phyloP scores from a whole-genome alignment of 1,140 invertebrate genomes.

The Notospermus geniculatus region DNA sequence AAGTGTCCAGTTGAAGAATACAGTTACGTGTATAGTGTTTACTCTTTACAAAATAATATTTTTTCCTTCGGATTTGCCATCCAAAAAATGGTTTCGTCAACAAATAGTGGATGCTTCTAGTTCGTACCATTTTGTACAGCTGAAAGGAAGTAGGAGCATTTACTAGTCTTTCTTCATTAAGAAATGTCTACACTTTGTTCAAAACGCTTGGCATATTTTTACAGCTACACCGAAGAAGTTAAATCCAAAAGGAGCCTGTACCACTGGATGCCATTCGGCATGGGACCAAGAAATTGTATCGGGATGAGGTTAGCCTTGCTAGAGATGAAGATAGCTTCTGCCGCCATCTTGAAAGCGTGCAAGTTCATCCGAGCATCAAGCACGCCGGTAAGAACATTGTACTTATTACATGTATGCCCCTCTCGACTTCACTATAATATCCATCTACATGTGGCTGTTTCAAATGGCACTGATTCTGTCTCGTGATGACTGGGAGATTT shows the following conservation, averaged over 20 bases:
- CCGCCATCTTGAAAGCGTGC: slow-evolving; percentile 41
- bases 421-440: no score
- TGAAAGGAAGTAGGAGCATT: background rate
- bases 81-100: no score
- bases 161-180: no score
- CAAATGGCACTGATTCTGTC: no score
- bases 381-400: slow-evolving; percentile 26
- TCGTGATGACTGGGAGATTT: no score
- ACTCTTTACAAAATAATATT: no score
- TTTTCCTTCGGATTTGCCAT: no score
- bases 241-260: slow-evolving; percentile 53
- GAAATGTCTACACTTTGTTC: background rate
- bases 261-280: slow-evolving; percentile 62
- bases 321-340: slow-evolving; percentile 65
- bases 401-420: no score
- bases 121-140: background rate
- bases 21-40: no score
- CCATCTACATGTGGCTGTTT: no score
- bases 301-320: slow-evolving; percentile 63
- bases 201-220: slow-evolving; percentile 8
- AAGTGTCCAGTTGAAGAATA: no score
- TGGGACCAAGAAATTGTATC: slow-evolving; percentile 64
- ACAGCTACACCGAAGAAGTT: slow-evolving; percentile 27
- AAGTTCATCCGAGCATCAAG: slow-evolving; percentile 20
- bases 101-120: no score